Conservation (phyloP, 2,888 invertebrate species). For the Phrixothrix hirtus region DNA sequence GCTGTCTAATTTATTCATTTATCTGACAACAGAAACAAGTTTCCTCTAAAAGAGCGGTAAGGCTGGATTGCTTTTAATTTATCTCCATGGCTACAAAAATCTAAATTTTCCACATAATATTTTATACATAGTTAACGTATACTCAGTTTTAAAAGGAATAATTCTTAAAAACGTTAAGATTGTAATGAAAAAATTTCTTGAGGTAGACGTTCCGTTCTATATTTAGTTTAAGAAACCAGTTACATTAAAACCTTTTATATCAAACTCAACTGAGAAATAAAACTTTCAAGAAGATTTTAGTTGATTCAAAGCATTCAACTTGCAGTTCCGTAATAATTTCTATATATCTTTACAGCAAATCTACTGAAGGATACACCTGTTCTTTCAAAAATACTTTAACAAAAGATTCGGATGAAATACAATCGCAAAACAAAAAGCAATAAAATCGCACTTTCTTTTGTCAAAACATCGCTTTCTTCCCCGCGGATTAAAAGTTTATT, state of each 20-base stretch:
- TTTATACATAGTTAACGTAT: background rate
- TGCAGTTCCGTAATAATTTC: background rate
- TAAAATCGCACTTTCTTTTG: slow-evolving; percentile 36
- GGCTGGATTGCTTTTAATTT: no score
- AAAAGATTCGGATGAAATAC: slow-evolving; percentile 25
- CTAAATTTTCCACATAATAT: no score
- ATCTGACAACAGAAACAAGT: no score
- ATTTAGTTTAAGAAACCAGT: background rate
- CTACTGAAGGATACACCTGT: slow-evolving; percentile 11
- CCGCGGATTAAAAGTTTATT: slow-evolving; percentile 39
- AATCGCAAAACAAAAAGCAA: slow-evolving; percentile 37
- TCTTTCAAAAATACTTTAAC: slow-evolving; percentile 14
- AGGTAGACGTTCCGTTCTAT: no score
- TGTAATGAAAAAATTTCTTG: background rate
- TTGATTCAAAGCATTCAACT: background rate
- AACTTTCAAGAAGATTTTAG: background rate
- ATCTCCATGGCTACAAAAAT: no score
- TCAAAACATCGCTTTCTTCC: slow-evolving; percentile 32
- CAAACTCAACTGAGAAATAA: background rate
- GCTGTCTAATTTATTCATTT: no score
- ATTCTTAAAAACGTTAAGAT: background rate
- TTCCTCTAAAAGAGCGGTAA: no score
- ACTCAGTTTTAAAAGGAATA: no score
- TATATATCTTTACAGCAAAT: background rate
- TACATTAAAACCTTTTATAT: background rate